phyloP scores from a whole-genome alignment of 2,888 invertebrate genomes.

The Scrobipalpa atriplicella region DNA sequence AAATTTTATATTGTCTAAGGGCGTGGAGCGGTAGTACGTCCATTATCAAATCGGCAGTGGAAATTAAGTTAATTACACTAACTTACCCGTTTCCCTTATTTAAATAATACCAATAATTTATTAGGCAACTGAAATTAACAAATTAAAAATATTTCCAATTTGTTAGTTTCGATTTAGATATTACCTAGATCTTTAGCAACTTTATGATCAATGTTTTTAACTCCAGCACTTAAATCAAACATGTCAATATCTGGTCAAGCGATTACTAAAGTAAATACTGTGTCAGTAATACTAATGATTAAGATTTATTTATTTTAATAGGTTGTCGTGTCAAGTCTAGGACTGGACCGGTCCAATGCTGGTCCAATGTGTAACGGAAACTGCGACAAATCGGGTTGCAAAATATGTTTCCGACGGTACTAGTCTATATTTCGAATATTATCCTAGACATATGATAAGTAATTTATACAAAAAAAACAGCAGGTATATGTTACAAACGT shows the following conservation, averaged over 20 bases:
- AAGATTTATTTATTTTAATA: constrained; percentile 14
- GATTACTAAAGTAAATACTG: constrained; percentile 11
- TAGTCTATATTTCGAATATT: not conserved
- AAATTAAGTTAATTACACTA: not conserved
- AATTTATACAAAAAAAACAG: not conserved
- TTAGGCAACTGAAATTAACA: not conserved
- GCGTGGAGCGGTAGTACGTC: not conserved
- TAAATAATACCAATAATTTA: not conserved
- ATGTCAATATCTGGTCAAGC: not conserved
- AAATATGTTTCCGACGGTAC: constrained; percentile 2
- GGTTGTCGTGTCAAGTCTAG: constrained; percentile 20
- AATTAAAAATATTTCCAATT: too few species aligned
- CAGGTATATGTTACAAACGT: too few species aligned
- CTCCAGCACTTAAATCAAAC: constrained; percentile 2
- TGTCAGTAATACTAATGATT: constrained; percentile 14
- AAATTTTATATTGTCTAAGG: too few species aligned
- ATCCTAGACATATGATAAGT: not conserved
- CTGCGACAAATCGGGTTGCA: not conserved
- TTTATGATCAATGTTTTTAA: too few species aligned
- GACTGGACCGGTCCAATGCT: not conserved
- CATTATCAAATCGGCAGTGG: not conserved
- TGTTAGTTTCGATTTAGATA: too few species aligned
- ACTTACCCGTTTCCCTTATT: constrained; percentile 7
- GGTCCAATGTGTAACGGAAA: constrained; percentile 1
- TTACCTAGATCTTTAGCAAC: too few species aligned